These are phyloP conservation scores for Podarcis cretensis DNA, from an alignment of 2,113 vertebrate species.

Conservation along the genomic window DNA sequence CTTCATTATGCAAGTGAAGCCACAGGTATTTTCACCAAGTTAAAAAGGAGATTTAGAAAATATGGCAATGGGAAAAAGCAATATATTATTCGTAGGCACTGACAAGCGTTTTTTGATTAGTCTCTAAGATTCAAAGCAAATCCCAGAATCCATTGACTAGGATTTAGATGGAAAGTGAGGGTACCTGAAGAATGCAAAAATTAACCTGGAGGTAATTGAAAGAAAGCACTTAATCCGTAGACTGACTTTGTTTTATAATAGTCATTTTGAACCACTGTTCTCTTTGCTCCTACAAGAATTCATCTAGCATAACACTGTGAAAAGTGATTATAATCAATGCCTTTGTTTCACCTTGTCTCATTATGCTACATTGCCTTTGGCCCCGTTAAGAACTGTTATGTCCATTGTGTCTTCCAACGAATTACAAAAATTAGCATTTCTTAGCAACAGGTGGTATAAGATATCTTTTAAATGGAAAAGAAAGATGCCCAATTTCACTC, in stretches of 20 bases:
- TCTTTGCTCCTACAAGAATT: conserved; percentile 38
- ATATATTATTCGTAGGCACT: conserved; percentile 1
- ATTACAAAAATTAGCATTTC: background rate
- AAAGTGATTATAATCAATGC: conserved; percentile 58
- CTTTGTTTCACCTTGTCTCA: conserved; percentile 20
- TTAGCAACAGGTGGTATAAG: background rate
- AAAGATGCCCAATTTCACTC: background rate
- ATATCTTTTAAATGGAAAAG: conserved; percentile 11
- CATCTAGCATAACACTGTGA: conserved; percentile 46
- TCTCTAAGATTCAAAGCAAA: background rate
- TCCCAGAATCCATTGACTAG: background rate
- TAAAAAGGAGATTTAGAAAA: background rate
- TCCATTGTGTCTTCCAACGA: conserved; percentile 15
- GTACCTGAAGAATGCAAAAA: background rate
- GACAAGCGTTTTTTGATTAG: background rate
- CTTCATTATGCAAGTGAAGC: background rate
- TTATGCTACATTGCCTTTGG: conserved; percentile 9
- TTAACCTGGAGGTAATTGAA: conserved; percentile 34
- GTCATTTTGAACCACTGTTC: conserved; percentile 38
- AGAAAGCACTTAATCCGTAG: conserved; percentile 2
- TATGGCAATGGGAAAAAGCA: background rate
- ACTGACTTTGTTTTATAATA: conserved; percentile 37
- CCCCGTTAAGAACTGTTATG: conserved; percentile 14
- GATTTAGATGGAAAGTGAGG: background rate
- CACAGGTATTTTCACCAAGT: conserved; percentile 5